Conservation (phyloP, 2,888 invertebrate species). For the Argyresthia goedartella region DNA sequence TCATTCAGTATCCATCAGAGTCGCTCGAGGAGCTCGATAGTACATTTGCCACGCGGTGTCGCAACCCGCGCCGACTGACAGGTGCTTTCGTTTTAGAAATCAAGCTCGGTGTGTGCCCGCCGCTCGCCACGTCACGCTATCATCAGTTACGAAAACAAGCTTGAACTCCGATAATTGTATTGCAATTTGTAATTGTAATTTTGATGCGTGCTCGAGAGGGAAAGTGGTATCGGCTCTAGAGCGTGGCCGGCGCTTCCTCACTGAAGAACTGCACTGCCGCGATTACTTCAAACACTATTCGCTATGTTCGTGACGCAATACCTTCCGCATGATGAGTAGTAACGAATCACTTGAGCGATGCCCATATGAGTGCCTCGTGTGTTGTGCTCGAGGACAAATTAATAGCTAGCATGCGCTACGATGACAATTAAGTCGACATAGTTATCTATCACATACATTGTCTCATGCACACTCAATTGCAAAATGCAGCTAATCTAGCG, state of each 20-base stretch:
- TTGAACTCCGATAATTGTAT: slow-evolving; percentile 14
- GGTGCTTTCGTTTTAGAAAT: slow-evolving; percentile 46
- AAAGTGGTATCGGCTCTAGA: slow-evolving; percentile 43
- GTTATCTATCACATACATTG: slow-evolving; percentile 28
- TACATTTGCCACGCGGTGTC: slow-evolving; percentile 15
- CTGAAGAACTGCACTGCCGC: slow-evolving; percentile 3
- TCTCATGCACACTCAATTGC: slow-evolving; percentile 44
- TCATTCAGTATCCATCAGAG: not conserved
- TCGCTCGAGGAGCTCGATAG: not conserved
- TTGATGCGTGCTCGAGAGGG: slow-evolving; percentile 49
- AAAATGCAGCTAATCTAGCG: slow-evolving; percentile 60
- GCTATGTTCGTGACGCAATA: not conserved
- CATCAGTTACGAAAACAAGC: slow-evolving; percentile 28
- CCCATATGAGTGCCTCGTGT: not conserved
- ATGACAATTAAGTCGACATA: slow-evolving; percentile 43
- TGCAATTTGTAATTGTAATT: slow-evolving; percentile 25
- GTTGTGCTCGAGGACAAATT: slow-evolving; percentile 46
- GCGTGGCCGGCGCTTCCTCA: slow-evolving; percentile 36
- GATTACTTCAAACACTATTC: not conserved
- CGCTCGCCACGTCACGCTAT: slow-evolving; percentile 25
- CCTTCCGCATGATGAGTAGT: slow-evolving; percentile 10
- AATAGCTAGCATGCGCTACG: slow-evolving; percentile 31
- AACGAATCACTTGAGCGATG: slow-evolving; percentile 9
- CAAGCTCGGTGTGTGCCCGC: slow-evolving; percentile 11
- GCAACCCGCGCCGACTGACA: slow-evolving; percentile 18